Base-by-base conservation (phyloP, 2,888 invertebrate species). In the Harpalus rubripes region DNA sequence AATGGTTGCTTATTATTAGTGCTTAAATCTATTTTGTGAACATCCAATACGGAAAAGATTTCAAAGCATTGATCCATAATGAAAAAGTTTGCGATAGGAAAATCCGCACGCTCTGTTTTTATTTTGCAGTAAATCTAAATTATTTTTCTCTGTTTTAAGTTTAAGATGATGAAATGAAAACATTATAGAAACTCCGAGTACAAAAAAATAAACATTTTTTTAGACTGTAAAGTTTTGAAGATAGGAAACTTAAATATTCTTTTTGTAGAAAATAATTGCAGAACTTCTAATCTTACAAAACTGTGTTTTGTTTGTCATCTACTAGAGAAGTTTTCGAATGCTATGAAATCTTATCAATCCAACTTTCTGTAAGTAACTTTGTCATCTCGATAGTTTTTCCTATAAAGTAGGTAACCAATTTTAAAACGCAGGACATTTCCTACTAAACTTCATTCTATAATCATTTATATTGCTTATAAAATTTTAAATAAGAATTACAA, bases 241-340 rank as follows among this genome's bases (percentile, higher is more conserved):
- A 72, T 72, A 72, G 41, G 7, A 72, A 72, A 72, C 72, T 72
- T 72, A 72, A 72, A 72, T 72, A 72, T 72, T 72, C 72, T 72
- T 72, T 26, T 72, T 72, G 72, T 15, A 32, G 72, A 72, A 72
- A 72, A 72, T 72, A 72, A 72, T 72, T 72, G 72, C 72, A 72
- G 44, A 72, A 72, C 72, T 72, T 72, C 41, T 41, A 72, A 72
- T 72, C 72, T 72, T 18, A 32, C 16, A 72, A n/a, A 72, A 72
- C 44, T 72, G 72, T 72, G 72, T 72, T 72, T 41, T 72, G 72
- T 72, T 72, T 72, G 72, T 72, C 72, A 72, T 32, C 72, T 72
- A 72, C 12, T n/a, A 44, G 12, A 12, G 18, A 72, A 72, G 72
- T 72, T 72, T 72, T 72, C 72, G 41, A 72, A 72, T 72, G 39